Base-by-base conservation (phyloP, 2,888 invertebrate genomes). In the Leucania comma region DNA sequence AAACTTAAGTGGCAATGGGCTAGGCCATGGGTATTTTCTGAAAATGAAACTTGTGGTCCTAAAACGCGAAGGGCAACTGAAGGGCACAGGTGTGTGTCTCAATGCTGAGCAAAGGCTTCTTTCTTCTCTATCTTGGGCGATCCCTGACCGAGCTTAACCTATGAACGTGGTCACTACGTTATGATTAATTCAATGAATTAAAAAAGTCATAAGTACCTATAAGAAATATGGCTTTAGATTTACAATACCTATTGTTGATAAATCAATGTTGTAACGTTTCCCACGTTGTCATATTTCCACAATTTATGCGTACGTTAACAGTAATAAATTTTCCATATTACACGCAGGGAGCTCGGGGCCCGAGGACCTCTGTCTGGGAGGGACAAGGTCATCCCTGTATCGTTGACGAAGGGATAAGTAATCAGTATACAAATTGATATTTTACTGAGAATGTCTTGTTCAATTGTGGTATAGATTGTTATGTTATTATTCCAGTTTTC, bases 381-480 rank as follows among this genome's bases (percentile, higher is more conserved):
- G 51, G 22, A 26, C 50, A 64, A 58, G 72, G 75, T 20, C 65
- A 42, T 24, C 22, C 22, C 57, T n/a, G 29, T 59, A 59, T 4
- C 46, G 57, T 58, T 51, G 22, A 53, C 57, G 70, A 58, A 64
- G 22, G 57, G 22, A 58, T 38, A 51, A 14, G 32, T 74, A 53
- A 38, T 74, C 64, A 58, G 64, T 20, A 26, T 35, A 35, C 50
- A 64, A 74, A 74, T 46, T 74, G 35, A 72, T 65, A 58, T 74
- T 72, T 74, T 46, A 20, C n/a, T 51, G 46, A 48, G 53, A 70
- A 69, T 42, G 14, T 35, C 9, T 3, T 14, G 14, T n/a, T 10
- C 14, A 46, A 24, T 51, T 51, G 22, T 51, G 50, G 50, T 51
- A 50, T 14, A 17, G 20, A 14, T 12, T 20, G 20, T 62, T 12